Base-by-base conservation (phyloP, 1,140 invertebrate genomes). In the Tachypleus tridentatus region DNA sequence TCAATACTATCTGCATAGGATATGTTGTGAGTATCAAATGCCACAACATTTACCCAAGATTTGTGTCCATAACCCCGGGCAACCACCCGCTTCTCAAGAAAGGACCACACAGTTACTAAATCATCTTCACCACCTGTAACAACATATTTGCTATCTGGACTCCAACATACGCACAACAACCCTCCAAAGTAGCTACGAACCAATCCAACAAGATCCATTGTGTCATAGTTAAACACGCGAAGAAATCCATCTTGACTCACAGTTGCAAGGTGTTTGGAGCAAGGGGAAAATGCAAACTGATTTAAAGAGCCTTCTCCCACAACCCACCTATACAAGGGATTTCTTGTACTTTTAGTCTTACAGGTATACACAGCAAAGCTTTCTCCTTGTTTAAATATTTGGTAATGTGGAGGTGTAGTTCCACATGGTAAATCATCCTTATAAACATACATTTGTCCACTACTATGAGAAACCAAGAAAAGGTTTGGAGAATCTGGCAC, bases 61-160 rank as follows among this genome's bases (percentile, higher is more conserved):
- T 93, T 83, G 73, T 86, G 85, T 51, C 85, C 97, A 75, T 97
- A 92, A 4, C 96, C 95, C 51, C 97, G 79, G 51, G 95, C 97
- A 5, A 98, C 88, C 7, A 99, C 94, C 61, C 93, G 81, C 71
- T 91, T 86, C 73, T 98, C 94, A 71, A 86, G 80, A 74, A 96
- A 87, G 60, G 91, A 95, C 89, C 92, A 99, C n/a, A 99, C 88
- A 6, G 96, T 98, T 5, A 99, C 88, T 54, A 99, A 80, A 78
- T 99, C 97, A 80, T 99, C 97, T 79, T 99, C 96, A 48, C 97
- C 97, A 4, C 97, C 97, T 3, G 93, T 91, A 3, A 95, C 95
- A 54, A 98, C 87, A 73, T 95, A 94, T 73, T 88, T 88, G 6
- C 92, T 88, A 79, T 98, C 96, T 0, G 94, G 94, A 11, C 93